Evolutionary conservation across 2,797 vertebrate genomes (phyloP), one percentile per base, ranked within the genome.

Genomic region (Mormyrus proboscirostris): DNA sequence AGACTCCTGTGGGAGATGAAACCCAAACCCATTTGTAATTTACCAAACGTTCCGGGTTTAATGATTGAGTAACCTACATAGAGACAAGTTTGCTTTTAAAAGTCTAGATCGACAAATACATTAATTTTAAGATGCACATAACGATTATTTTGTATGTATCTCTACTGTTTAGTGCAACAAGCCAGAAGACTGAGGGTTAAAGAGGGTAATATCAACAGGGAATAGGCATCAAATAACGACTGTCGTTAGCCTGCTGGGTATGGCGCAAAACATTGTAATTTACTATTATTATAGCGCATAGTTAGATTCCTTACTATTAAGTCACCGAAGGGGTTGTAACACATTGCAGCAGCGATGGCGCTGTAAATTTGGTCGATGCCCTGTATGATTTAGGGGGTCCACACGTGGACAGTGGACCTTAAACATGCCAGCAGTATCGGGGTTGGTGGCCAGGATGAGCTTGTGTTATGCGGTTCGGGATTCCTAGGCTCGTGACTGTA

Each of bases 11-110:
- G 97, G 98, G 97, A 98, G 95, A 96, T 96, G 96, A 96, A 96
- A 96, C 96, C 96, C 95, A 98, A 97, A 98, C 97, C 97, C 97
- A 96, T 96, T 97, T 97, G 97, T 97, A 97, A 97, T 98, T 96
- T 96, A 96, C 95, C 97, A 95, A 97, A 96, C 96, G 97, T 96
- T 95, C 96, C 96, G 95, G 95, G 95, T 95, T 94, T 98, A 98
- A 98, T 97, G 97, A 96, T 97, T 89, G 95, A 96, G 95, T 96
- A 94, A 93, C 95, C 95, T 93, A 97, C 97, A 99, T 98, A 96
- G 98, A 97, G 96, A 96, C 95, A 96, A 98, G 97, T 96, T 95
- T 96, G 96, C 96, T 95, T 96, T 97, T 96, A 96, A 95, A 95
- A 96, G 92, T 95, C 95, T 92, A 93, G 96, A 97, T 97, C 97